phyloP scores from a whole-genome alignment of 2,797 vertebrate genomes.

The Fistularia commersonii region DNA sequence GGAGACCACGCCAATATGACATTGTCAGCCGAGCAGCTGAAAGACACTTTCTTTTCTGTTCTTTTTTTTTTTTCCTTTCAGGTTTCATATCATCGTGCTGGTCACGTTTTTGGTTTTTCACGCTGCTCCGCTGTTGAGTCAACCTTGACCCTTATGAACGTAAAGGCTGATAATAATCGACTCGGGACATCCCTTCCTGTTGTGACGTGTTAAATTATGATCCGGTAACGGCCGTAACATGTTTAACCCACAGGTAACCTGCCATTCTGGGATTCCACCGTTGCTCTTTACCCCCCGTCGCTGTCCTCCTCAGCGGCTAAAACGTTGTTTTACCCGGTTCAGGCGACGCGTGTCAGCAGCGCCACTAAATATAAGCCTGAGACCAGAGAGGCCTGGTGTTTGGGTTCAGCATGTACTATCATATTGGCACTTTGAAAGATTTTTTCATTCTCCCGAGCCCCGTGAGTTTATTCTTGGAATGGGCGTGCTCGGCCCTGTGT shows the following conservation, averaged over 20 bases:
- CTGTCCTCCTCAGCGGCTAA: slow-evolving; percentile 34
- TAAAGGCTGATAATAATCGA: neutral
- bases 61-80: neutral
- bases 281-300: slow-evolving; percentile 25
- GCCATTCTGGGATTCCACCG: slow-evolving; percentile 6
- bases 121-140: slow-evolving; percentile 2
- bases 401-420: slow-evolving; percentile 41
- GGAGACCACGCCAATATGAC: too few relatives aligned
- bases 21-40: too few relatives aligned
- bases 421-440: slow-evolving; percentile 37
- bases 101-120: slow-evolving; percentile 3
- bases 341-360: slow-evolving; percentile 20
- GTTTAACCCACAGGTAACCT: neutral
- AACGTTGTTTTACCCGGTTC: slow-evolving; percentile 56
- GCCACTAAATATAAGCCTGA: slow-evolving; percentile 48
- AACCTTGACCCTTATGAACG: neutral
- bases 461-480: slow-evolving; percentile 60
- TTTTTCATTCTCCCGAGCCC: slow-evolving; percentile 49
- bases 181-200: neutral
- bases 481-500: slow-evolving; percentile 1
- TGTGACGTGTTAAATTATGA: slow-evolving; percentile 3
- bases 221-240: slow-evolving; percentile 1
- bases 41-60: neutral
- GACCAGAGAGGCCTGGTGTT: slow-evolving; percentile 17
- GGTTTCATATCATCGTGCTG: neutral